A percentile compares a stretch with the other conserved stretches of the same genome.
phyloP scores from a whole-genome alignment of 2,888 invertebrate species.

The Argyra leucocephala region DNA sequence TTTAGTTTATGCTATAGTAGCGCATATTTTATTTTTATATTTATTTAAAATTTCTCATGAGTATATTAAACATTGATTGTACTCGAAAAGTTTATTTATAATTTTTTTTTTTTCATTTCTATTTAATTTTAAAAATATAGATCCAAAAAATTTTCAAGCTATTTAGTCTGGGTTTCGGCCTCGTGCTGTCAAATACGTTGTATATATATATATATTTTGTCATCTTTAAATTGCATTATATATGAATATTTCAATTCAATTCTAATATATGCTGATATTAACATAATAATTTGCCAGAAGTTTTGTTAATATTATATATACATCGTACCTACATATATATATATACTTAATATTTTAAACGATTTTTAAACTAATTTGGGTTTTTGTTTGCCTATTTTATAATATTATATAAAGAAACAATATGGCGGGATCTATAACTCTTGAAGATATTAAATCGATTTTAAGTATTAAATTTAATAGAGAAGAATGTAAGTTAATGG shows the following conservation, averaged over 20 bases:
- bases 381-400: not conserved
- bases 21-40: too few relatives aligned
- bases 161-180: conserved; percentile 1
- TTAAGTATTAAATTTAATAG: conserved; percentile 21
- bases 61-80: too few relatives aligned
- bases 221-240: too few relatives aligned
- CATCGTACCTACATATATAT: too few relatives aligned
- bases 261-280: too few relatives aligned
- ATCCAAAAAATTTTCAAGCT: not conserved
- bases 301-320: too few relatives aligned
- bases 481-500: conserved; percentile 23
- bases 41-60: too few relatives aligned
- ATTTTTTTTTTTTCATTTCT: not conserved
- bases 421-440: conserved; percentile 17
- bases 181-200: not conserved
- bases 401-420: not conserved
- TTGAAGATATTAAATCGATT: conserved; percentile 22
- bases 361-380: not conserved
- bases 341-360: not conserved
- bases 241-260: not conserved
- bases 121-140: not conserved
- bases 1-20: too few relatives aligned
- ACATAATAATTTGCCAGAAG: too few relatives aligned
- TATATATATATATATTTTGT: too few relatives aligned
- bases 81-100: not conserved